Evolutionary conservation across 1,140 invertebrate genomes (phyloP).

Genomic region (Myzus persicae): DNA sequence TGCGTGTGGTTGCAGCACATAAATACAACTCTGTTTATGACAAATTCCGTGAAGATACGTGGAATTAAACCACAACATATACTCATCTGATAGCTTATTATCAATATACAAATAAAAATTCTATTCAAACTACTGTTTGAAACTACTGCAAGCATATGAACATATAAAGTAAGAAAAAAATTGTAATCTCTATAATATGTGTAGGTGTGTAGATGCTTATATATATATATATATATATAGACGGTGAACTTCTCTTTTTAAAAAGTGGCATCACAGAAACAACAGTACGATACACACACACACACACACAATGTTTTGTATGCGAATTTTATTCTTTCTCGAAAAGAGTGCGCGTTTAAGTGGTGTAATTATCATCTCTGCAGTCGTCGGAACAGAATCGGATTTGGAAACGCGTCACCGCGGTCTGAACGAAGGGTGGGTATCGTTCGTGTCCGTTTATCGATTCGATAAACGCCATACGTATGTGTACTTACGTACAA

Average conservation of each 20-base stretch:
- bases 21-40: no score
- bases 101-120: neutral
- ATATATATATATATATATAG: neutral
- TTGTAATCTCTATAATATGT: neutral
- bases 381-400: neutral
- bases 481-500: neutral
- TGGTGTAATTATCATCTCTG: neutral
- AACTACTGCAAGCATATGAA: neutral
- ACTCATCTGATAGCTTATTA: neutral
- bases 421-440: neutral
- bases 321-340: neutral
- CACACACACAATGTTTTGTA: neutral
- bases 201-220: neutral
- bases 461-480: constrained; percentile 42
- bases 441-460: neutral
- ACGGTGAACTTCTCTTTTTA: neutral
- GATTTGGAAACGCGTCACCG: constrained; percentile 7
- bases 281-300: neutral
- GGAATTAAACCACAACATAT: neutral
- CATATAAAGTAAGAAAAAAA: neutral
- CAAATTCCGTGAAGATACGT: neutral
- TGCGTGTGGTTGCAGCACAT: no score
- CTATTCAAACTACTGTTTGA: neutral
- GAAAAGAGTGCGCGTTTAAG: neutral
- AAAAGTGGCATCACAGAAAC: neutral